Percentiles rank a stretch among this genome's conserved stretches.
phyloP scores from a whole-genome alignment of 2,113 vertebrate genomes.

The Boulengeromyrus knoepffleri region DNA sequence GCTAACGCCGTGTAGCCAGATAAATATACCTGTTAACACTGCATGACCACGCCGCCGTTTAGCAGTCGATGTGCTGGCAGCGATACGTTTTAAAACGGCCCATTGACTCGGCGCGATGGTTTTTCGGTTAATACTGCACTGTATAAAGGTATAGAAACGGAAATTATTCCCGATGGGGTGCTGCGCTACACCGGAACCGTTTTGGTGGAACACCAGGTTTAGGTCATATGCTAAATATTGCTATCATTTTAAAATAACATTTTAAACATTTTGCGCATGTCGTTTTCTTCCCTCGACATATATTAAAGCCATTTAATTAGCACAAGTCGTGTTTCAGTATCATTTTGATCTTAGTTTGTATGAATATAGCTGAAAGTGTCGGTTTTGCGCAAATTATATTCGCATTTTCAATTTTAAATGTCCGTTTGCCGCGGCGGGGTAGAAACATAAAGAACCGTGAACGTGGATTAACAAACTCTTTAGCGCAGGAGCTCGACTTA shows the following conservation, averaged over 20 bases:
- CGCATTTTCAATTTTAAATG: too few species aligned
- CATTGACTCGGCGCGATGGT: background rate
- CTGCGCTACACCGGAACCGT: slow-evolving; percentile 15
- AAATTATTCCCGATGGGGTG: background rate
- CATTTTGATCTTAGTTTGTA: background rate
- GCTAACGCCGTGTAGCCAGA: background rate
- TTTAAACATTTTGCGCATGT: background rate
- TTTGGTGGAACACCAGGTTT: slow-evolving; percentile 12
- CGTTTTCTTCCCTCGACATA: background rate
- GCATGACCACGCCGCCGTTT: background rate
- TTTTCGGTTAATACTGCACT: background rate
- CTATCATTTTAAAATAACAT: background rate
- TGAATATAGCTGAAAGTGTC: background rate
- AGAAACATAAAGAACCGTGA: too few species aligned
- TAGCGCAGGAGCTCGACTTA: too few species aligned
- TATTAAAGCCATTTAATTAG: background rate
- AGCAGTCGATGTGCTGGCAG: background rate
- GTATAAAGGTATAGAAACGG: background rate
- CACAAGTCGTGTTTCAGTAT: background rate
- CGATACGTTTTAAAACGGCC: background rate
- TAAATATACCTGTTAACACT: background rate
- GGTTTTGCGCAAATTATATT: background rate
- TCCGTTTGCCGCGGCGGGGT: background rate
- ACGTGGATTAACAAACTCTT: too few species aligned
- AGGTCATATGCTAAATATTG: background rate